Evolutionary conservation across 2,797 vertebrate genomes (phyloP).

Genomic region (Okamejei kenojei): DNA sequence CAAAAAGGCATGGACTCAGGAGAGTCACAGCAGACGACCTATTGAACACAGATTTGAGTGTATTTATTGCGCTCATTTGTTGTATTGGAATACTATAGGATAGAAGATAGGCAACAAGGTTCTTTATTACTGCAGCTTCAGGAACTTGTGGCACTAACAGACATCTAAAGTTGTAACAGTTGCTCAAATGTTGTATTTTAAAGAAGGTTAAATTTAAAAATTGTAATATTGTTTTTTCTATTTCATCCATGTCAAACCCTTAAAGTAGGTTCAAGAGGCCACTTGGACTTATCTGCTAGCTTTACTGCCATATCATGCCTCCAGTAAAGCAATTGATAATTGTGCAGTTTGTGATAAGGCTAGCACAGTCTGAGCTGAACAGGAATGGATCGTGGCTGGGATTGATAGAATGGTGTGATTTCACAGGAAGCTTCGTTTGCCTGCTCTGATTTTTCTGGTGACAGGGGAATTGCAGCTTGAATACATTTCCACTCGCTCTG

Average conservation of each 20-base stretch:
- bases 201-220: not conserved
- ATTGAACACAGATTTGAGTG: not conserved
- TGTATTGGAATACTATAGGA: not conserved
- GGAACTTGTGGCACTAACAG: not conserved
- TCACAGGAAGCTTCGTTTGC: not conserved
- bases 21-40: not conserved
- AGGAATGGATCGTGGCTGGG: not conserved
- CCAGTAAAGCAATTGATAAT: not conserved
- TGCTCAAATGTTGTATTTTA: not conserved
- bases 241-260: not conserved
- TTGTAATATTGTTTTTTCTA: not conserved
- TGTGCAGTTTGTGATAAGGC: not conserved
- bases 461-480: not conserved
- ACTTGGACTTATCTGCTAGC: not conserved
- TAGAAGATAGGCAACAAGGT: too few species aligned
- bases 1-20: not conserved
- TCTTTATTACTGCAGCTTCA: not conserved
- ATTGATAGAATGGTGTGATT: not conserved
- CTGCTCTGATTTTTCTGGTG: not conserved
- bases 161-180: not conserved
- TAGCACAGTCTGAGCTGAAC: not conserved
- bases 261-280: too few species aligned
- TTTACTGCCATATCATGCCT: not conserved
- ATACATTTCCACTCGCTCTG: not conserved
- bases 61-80: not conserved